phyloP scores from a whole-genome alignment of 2,113 vertebrate genomes.

The Paradoxurus hermaphroditus region DNA sequence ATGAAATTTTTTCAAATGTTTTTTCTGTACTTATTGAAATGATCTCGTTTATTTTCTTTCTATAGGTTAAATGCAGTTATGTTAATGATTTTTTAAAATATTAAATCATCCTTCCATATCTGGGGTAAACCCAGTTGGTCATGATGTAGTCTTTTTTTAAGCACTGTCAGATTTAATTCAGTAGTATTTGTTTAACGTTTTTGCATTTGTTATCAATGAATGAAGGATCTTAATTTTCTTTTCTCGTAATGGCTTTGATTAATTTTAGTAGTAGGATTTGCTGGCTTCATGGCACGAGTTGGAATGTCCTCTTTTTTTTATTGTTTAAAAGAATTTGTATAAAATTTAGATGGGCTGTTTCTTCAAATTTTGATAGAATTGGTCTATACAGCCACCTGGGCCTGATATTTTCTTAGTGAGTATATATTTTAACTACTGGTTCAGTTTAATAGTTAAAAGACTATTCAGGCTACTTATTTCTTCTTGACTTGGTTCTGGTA shows the following conservation, averaged over 20 bases:
- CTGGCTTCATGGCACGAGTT: background rate
- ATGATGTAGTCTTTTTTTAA: background rate
- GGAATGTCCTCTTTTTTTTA: background rate
- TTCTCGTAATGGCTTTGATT: background rate
- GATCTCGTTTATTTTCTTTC: background rate
- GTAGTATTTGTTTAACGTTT: background rate
- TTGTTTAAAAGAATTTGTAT: background rate
- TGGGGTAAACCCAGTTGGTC: background rate
- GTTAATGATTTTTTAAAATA: background rate
- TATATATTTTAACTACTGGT: background rate
- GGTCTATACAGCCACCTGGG: background rate
- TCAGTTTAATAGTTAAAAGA: background rate
- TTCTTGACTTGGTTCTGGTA: background rate
- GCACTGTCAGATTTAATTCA: background rate
- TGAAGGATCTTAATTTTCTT: background rate
- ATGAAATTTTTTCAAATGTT: background rate
- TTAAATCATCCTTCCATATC: background rate
- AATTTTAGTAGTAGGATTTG: background rate
- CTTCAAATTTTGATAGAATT: background rate
- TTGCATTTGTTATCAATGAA: background rate
- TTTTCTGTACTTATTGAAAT: background rate
- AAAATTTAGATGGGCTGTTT: background rate
- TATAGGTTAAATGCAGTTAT: background rate
- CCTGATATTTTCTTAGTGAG: background rate
- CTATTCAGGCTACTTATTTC: background rate